phyloP scores from a whole-genome alignment of 1,140 invertebrate genomes.

The Drosophila triauraria region DNA sequence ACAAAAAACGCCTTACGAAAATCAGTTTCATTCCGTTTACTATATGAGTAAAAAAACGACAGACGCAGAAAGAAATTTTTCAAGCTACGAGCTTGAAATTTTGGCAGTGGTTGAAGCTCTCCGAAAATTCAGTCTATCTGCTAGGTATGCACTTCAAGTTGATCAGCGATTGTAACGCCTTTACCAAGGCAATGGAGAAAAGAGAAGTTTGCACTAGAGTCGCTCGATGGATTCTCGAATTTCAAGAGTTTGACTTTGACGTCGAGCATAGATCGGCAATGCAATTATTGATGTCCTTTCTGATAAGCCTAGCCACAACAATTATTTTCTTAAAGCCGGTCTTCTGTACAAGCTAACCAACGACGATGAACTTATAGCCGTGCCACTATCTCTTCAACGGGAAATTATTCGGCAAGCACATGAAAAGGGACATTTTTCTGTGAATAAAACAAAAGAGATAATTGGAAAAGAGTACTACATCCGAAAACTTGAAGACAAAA shows the following conservation, averaged over 20 bases:
- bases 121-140: constrained; percentile 14
- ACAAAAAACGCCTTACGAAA: not conserved
- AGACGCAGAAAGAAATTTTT: not conserved
- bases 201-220: not conserved
- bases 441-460: not conserved
- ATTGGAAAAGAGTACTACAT: no score
- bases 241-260: not conserved
- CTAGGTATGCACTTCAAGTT: constrained; percentile 12
- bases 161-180: constrained; percentile 12
- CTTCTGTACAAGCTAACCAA: no score
- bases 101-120: constrained; percentile 10
- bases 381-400: not conserved
- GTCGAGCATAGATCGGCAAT: not conserved
- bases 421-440: not conserved
- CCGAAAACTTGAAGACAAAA: no score
- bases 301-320: not conserved
- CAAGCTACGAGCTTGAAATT: not conserved
- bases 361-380: not conserved
- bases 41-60: constrained; percentile 9
- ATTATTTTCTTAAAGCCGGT: no score
- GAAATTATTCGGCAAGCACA: not conserved
- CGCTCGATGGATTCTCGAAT: not conserved
- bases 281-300: not conserved
- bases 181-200: constrained; percentile 4
- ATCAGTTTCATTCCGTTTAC: not conserved